Evolutionary conservation across 2,113 vertebrate species (phyloP).

Genomic region (Gobio gobio): DNA sequence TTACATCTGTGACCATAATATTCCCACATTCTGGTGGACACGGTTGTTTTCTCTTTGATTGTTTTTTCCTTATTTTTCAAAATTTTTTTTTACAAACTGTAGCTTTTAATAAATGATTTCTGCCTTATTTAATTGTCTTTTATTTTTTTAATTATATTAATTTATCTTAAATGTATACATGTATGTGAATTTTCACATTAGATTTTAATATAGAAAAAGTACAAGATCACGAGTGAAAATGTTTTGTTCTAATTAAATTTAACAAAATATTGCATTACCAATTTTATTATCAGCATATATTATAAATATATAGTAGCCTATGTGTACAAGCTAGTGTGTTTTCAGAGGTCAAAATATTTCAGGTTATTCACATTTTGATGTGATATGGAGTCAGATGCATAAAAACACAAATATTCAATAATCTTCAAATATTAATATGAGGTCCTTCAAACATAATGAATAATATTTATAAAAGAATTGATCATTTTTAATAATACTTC

Average conservation of each 20-base stretch:
- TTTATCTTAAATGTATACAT: not conserved
- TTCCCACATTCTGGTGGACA: not conserved
- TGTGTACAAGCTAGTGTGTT: not conserved
- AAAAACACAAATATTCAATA: not conserved
- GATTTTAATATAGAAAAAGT: not conserved
- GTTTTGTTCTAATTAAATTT: not conserved
- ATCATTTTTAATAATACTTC: too few species aligned
- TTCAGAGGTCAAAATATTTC: not conserved
- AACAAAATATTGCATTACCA: not conserved
- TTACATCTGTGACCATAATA: not conserved
- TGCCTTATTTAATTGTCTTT: not conserved
- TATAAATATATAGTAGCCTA: not conserved
- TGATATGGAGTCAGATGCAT: not conserved
- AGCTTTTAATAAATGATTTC: constrained; percentile 12
- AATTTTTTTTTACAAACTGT: not conserved
- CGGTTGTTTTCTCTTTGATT: not conserved
- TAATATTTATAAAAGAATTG: not conserved
- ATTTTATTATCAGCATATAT: not conserved
- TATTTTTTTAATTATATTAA: too few species aligned
- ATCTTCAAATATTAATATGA: not conserved
- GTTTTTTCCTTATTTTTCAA: not conserved
- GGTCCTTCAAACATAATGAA: not conserved
- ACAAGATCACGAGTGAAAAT: not conserved
- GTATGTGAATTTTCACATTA: not conserved
- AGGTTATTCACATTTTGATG: not conserved